phyloP scores from a whole-genome alignment of 2,113 vertebrate genomes.

The Eolophus roseicapilla region DNA sequence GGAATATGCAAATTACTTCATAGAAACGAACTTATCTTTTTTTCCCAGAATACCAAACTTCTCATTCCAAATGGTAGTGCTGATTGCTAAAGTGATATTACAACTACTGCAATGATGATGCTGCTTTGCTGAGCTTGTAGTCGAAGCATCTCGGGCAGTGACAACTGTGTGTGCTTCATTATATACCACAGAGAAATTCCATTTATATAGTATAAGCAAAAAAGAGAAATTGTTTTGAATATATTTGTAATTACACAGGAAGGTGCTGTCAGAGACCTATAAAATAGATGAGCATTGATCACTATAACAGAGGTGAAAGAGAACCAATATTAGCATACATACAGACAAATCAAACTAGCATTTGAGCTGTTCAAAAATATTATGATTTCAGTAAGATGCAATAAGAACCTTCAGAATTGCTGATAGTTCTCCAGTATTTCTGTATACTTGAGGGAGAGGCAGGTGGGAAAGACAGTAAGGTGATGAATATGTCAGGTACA shows the following conservation, averaged over 20 bases:
- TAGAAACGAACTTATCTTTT: neutral
- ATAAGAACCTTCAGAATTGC: neutral
- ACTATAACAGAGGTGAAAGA: neutral
- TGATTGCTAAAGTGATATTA: neutral
- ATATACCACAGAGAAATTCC: neutral
- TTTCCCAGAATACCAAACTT: neutral
- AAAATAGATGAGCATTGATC: neutral
- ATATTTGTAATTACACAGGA: neutral
- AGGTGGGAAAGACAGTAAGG: neutral
- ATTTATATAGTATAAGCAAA: neutral
- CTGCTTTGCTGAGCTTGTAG: neutral
- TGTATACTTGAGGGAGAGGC: neutral
- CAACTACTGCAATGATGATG: neutral
- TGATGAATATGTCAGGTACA: neutral
- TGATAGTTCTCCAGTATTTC: neutral
- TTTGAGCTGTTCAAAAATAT: neutral
- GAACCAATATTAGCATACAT: neutral
- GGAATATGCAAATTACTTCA: neutral
- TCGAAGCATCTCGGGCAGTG: neutral
- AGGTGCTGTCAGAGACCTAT: neutral
- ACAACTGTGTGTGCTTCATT: neutral
- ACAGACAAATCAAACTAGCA: neutral
- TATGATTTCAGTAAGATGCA: neutral
- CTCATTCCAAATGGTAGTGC: neutral
- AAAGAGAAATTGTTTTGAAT: neutral